phyloP scores from a whole-genome alignment of 2,888 invertebrate genomes.

The Punctoribates punctum region DNA sequence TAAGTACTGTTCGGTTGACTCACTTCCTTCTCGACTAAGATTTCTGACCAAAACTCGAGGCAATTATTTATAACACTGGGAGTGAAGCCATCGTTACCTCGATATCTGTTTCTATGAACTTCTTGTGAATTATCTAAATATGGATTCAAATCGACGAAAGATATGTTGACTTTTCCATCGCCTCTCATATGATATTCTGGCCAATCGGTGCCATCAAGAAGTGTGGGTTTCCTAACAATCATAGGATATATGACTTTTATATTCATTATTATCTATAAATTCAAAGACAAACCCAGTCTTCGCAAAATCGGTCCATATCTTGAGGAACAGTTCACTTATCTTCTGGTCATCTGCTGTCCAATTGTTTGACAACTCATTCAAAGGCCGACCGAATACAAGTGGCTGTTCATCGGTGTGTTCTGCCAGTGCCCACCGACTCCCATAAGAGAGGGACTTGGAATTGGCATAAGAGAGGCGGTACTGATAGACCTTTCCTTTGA shows the following conservation, averaged over 20 bases:
- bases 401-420: slow-evolving; percentile 23
- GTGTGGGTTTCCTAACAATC: no score
- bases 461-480: background rate
- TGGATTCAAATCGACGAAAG: background rate
- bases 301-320: slow-evolving; percentile 39
- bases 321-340: background rate
- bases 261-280: background rate
- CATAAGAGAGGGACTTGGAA: background rate
- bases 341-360: background rate
- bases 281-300: slow-evolving; percentile 3
- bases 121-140: background rate
- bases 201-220: background rate
- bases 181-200: background rate
- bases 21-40: no score
- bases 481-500: background rate
- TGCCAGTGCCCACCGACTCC: slow-evolving; percentile 5
- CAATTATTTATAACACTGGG: background rate
- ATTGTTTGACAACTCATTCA: no score
- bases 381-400: slow-evolving; percentile 1
- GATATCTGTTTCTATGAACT: background rate
- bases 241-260: no score
- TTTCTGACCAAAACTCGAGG: background rate
- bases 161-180: background rate
- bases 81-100: background rate
- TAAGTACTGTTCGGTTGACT: no score